Base-by-base conservation (phyloP, 2,113 vertebrate genomes). In the Felis chaus region DNA sequence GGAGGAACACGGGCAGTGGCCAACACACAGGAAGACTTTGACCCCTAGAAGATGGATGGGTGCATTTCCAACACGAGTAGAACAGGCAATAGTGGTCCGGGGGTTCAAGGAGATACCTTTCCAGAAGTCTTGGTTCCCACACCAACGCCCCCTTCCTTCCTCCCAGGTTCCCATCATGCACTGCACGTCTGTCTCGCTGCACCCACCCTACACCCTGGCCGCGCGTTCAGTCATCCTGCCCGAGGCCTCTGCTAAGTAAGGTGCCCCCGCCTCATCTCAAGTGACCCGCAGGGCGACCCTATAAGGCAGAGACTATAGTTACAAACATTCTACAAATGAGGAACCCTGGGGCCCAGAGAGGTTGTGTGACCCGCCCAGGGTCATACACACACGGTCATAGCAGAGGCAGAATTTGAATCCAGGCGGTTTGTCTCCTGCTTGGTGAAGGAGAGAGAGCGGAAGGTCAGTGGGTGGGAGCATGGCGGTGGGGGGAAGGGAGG, bases 151-250 rank as follows among this genome's bases (percentile, higher is more conserved):
- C 18, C 73, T 39, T 21, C 3, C n/a, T 14, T 48, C 33, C 15
- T 91, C 65, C 45, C 74, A 6, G 50, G 65, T 27, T 39, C 53
- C 15, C 27, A 18, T 25, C 4, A 1, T 7, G 7, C 45, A 10
- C 39, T 12, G 50, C 41, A 4, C 0, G 0, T 80, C 74, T 25
- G 12, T 53, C 36, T 48, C 4, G 2, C 5, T 18, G 31, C 16
- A 57, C 23, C 84, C 5, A 29, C 0, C 53, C 73, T 33, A 39
- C 5, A 5, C 10, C 1, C 5, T 29, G 27, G 36, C 10, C 15
- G 5, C 19, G 0, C 33, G 19, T 15, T 31, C 27, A 3, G 74
- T 65, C 50, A 5, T 36, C 36, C 2, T 31, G 31, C 53, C 15
- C 1, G 8, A 65, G 73, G 7, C 50, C 53, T 80, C 73, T 16